phyloP scores from a whole-genome alignment of 2,797 vertebrate species.

The Sebastes alutus region DNA sequence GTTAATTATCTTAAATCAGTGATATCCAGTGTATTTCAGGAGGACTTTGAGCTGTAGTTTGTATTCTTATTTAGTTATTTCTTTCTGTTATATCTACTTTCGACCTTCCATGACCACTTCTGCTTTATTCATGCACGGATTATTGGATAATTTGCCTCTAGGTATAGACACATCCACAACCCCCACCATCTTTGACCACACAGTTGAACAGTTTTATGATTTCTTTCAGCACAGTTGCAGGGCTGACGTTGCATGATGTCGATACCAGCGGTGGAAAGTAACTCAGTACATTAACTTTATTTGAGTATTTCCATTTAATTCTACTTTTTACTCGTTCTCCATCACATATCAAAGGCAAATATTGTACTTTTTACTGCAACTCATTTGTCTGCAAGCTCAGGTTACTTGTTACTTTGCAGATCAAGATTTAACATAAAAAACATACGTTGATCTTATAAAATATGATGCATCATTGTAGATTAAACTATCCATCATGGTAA shows the following conservation, averaged over 20 bases:
- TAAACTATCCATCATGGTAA: too few relatives aligned
- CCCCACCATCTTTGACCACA: neutral
- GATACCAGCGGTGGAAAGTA: neutral
- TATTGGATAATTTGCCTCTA: neutral
- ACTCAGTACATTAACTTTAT: neutral
- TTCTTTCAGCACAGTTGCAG: neutral
- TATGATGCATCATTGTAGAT: neutral
- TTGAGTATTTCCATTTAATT: too few relatives aligned
- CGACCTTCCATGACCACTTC: neutral
- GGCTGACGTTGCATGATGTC: neutral
- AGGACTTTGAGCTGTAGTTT: neutral
- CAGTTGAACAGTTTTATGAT: neutral
- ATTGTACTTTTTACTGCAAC: neutral
- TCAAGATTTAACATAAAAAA: neutral
- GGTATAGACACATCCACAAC: neutral
- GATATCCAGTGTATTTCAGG: neutral
- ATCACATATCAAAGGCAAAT: too few relatives aligned
- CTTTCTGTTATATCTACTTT: neutral
- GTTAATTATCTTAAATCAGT: neutral
- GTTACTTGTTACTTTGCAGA: neutral
- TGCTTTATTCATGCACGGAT: conserved; percentile 10
- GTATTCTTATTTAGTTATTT: neutral
- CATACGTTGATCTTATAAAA: neutral
- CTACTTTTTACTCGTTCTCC: too few relatives aligned
- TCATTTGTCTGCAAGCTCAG: neutral